Percentiles rank a stretch among this genome's conserved stretches.
phyloP scores from a whole-genome alignment of 1,140 invertebrate species.

The Diploscapter pachys region DNA sequence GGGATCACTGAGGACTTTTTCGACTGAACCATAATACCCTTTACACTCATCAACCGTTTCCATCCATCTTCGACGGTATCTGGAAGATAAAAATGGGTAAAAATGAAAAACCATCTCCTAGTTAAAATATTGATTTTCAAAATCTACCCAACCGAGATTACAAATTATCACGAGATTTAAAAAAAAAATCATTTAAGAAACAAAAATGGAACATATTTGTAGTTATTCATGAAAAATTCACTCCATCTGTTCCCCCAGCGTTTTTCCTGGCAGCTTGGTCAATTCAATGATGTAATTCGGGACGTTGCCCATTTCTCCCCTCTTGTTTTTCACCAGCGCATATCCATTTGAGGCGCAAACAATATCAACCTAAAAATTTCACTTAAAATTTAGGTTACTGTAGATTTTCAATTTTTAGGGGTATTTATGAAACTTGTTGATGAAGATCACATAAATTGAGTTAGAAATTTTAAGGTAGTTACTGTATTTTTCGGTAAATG shows the following conservation, averaged over 20 bases:
- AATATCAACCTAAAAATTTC: conserved; percentile 16
- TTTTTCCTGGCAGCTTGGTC: conserved; percentile 14
- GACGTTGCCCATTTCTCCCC: conserved; percentile 16
- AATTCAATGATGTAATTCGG: conserved; percentile 14
- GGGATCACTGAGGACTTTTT: background rate
- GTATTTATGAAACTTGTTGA: conserved; percentile 8
- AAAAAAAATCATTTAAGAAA: conserved; percentile 2
- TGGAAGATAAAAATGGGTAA: background rate
- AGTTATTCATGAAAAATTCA: background rate
- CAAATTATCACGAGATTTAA: no score
- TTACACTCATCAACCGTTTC: conserved; percentile 6
- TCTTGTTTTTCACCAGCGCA: conserved; percentile 12
- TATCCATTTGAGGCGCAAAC: conserved; percentile 6
- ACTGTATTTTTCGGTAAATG: no score
- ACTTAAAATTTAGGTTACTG: background rate
- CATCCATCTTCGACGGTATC: conserved; percentile 21
- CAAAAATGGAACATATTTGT: background rate
- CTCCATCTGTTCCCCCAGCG: conserved; percentile 25
- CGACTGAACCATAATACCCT: no score
- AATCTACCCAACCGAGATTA: background rate
- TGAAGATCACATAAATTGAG: background rate
- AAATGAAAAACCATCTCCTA: background rate
- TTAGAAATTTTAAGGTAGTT: no score
- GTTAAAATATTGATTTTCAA: background rate
- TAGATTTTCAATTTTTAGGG: background rate